A percentile compares a stretch with the other conserved stretches of the same genome.
phyloP scores from a whole-genome alignment of 2,797 vertebrate genomes.

The Sitta carolinensis region DNA sequence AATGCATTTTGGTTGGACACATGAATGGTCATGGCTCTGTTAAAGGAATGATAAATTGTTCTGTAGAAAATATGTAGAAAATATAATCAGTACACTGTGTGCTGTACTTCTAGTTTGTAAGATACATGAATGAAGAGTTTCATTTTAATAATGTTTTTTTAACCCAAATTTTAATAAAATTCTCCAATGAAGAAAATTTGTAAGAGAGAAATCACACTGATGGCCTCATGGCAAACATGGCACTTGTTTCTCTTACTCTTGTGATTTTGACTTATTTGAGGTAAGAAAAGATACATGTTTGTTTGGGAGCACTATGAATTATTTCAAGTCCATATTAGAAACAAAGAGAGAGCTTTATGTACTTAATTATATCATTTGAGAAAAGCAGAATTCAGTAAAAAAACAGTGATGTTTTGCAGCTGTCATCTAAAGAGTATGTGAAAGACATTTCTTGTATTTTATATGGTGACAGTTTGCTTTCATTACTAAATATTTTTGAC shows the following conservation, averaged over 20 bases:
- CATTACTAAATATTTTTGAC: neutral
- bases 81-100: neutral
- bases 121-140: neutral
- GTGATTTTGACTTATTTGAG: neutral
- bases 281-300: neutral
- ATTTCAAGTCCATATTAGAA: neutral
- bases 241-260: neutral
- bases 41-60: neutral
- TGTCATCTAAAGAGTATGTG: neutral
- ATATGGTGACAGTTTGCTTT: neutral
- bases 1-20: neutral
- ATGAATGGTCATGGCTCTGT: neutral
- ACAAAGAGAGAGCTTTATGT: neutral
- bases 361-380: neutral
- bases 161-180: neutral
- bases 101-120: neutral
- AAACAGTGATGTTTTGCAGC: neutral
- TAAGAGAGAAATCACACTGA: neutral
- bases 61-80: neutral
- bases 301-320: neutral
- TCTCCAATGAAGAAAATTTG: neutral
- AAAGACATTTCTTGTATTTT: neutral
- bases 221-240: neutral
- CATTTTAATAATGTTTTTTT: neutral
- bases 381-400: neutral